These are phyloP conservation scores for Holacanthella duospinosa DNA, from an alignment of 2,888 invertebrate genomes.

Conservation along the genomic window DNA sequence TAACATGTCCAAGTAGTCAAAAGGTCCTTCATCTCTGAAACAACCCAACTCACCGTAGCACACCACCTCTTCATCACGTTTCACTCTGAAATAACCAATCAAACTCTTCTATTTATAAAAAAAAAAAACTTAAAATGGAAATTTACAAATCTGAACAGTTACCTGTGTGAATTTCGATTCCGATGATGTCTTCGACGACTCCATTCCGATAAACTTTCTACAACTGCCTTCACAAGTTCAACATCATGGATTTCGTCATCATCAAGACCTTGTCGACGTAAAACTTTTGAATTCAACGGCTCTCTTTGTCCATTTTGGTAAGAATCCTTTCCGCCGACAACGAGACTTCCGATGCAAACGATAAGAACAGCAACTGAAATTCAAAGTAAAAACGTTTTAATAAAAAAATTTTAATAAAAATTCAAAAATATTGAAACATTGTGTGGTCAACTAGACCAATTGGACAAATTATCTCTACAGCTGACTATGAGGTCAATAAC, in stretches of 20 bases:
- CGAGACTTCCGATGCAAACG: neutral
- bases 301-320: neutral
- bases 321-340: neutral
- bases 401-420: too few relatives aligned
- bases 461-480: too few relatives aligned
- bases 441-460: too few relatives aligned
- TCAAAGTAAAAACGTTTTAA: neutral
- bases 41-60: constrained; percentile 86
- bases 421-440: too few relatives aligned
- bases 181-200: constrained; percentile 40
- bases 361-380: neutral
- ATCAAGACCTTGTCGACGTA: constrained; percentile 12
- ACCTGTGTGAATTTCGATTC: constrained; percentile 11
- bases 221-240: constrained; percentile 60
- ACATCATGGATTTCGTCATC: constrained; percentile 59
- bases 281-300: neutral
- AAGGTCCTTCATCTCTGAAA: constrained; percentile 81
- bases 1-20: constrained; percentile 78
- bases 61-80: constrained; percentile 64
- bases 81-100: too few relatives aligned
- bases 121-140: neutral
- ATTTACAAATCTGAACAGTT: neutral
- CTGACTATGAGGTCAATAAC: too few relatives aligned
- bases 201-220: constrained; percentile 63
- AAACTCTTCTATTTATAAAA: too few relatives aligned